Base-by-base conservation (phyloP, 2,888 invertebrate genomes). In the Lasioglossum oenotherae region DNA sequence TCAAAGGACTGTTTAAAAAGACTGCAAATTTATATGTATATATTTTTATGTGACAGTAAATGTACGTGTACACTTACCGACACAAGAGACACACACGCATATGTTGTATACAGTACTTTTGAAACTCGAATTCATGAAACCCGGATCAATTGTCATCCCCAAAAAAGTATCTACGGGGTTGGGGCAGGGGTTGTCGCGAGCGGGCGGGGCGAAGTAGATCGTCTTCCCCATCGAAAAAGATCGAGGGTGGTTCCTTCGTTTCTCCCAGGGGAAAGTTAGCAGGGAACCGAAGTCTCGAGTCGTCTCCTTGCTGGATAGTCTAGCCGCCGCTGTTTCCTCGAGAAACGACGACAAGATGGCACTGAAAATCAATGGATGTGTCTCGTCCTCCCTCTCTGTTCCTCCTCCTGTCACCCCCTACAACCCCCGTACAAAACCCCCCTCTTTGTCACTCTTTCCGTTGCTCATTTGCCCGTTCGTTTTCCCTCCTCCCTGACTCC, bases 361-460 rank as follows among this genome's bases (percentile, higher is more conserved):
- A 94, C 94, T 94, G 94, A 95, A 95, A 95, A 95, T 95, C 95
- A 94, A 95, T 95, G 95, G 93, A 93, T 93, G 92, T 85, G 84
- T 87, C 90, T 85, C 88, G 86, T 86, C 78, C 84, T 81, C 84
- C 84, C 85, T 87, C 80, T 78, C 87, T 87, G 81, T 80, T 77
- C 84, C 80, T 81, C 77, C 10, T 27, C 27, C 60, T n/a, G 1
- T 27, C 14, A 5, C 27, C 82, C 74, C 78, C 83, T 74, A 83
- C 67, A 64, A 57, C 67, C 67, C 69, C 80, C 83, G 27, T 16
- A 64, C 83, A 27, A 31, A 23, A 2, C 8, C 64, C 82, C 74
- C 79, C 87, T 81, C 85, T 67, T 83, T 46, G 75, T 81, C 87
- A 41, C 81, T 69, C 74, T 76, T 81, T 74, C 78, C 74, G 74